Base-by-base conservation (phyloP, 2,797 vertebrate genomes). In the Urosaurus nigricauda region DNA sequence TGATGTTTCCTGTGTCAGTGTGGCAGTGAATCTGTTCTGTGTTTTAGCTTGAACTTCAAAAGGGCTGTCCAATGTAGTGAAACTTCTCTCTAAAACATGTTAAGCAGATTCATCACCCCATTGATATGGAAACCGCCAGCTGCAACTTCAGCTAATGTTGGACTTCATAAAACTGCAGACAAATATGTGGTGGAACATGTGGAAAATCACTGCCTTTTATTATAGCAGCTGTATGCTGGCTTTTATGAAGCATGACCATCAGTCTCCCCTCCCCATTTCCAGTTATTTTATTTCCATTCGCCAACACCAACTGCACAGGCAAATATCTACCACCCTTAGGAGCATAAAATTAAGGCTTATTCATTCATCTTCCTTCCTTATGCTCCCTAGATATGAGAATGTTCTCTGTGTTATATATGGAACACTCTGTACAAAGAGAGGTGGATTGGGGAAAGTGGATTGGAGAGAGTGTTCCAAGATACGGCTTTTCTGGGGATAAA, bases 341-440 rank as follows among this genome's bases (percentile, higher is more conserved):
- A 89, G 87, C 89, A 85, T 86, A 35, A 85, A 95, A 90, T 91
- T 93, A 92, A 95, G 93, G 86, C 89, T 92, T 91, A 93, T 94
- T 95, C 95, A 95, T 94, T 75, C 85, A 88, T 92, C 94, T 92
- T 93, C 89, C 60, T 87, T 90, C 95, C 92, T 91, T 95, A 94
- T 90, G 79, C 90, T 96, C 93, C 90, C 90, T 63, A 81, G 82
- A 92, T 93, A 95, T 87, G 82, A 75, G 90, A 90, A 58, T 19
- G 83, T 89, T 94, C 89, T 90, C 82, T 84, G 40, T 88, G 94
- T 87, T 91, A 92, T 21, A 17, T 78, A 87, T 92, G 81, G 84
- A 91, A 32, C 37, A 16, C 37, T 88, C 14, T 92, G 86, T 88
- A 91, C 88, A 89, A 90, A 90, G 94, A 79, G 83, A 82, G 58